Percentiles rank a stretch among this genome's conserved stretches.
phyloP scores from a whole-genome alignment of 1,140 invertebrate species.

The Anastatus disparis region DNA sequence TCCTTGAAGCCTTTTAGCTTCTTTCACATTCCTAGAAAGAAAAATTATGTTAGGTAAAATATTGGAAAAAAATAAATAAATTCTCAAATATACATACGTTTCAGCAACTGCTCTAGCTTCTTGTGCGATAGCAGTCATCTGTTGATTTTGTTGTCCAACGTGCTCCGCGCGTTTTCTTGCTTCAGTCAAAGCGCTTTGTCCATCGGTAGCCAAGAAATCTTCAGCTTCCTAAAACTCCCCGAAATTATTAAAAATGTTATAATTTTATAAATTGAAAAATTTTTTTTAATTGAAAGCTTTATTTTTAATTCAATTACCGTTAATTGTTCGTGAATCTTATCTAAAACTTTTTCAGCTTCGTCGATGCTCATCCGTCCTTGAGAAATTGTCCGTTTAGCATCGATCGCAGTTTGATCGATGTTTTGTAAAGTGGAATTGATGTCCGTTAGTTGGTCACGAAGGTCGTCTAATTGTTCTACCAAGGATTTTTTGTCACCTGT shows the following conservation, averaged over 20 bases:
- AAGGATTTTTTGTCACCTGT: conserved; percentile 72
- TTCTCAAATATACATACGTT: conserved; percentile 67
- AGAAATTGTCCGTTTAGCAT: conserved; percentile 71
- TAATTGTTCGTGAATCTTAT: conserved; percentile 77
- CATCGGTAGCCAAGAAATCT: conserved; percentile 83
- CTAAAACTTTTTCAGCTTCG: conserved; percentile 78
- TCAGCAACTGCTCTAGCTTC: conserved; percentile 85
- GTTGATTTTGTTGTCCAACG: conserved; percentile 89
- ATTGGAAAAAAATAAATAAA: background rate
- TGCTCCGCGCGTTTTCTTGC: conserved; percentile 85
- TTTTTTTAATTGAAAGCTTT: background rate
- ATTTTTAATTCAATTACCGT: conserved; percentile 61
- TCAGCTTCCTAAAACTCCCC: conserved; percentile 73
- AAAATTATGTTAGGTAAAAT: conserved; percentile 5
- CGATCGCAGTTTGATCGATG: conserved; percentile 71
- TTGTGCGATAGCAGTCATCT: conserved; percentile 90
- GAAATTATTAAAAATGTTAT: too few relatives aligned
- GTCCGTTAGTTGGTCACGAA: conserved; percentile 74
- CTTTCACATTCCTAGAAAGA: conserved; percentile 71
- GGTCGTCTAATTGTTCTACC: conserved; percentile 74
- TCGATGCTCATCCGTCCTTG: conserved; percentile 77
- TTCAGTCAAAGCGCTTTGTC: conserved; percentile 78
- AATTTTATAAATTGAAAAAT: too few relatives aligned
- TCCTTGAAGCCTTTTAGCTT: conserved; percentile 81
- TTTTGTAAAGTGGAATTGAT: conserved; percentile 74